Evolutionary conservation across 2,797 vertebrate genomes (phyloP), one percentile per base, ranked within the genome.

Genomic region (Parambassis ranga): DNA sequence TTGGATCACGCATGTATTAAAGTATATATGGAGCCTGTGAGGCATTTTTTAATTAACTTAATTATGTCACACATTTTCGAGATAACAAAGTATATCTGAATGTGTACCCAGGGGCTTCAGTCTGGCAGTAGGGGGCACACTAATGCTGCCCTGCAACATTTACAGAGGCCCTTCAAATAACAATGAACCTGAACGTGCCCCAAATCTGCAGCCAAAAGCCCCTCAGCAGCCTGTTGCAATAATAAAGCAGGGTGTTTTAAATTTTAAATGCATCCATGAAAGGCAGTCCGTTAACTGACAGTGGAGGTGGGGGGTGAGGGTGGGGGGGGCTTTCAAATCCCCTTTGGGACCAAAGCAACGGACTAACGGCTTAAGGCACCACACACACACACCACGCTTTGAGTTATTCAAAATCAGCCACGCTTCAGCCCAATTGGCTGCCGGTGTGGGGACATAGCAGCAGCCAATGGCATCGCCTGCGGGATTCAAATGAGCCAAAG

Each of bases 221-320:
- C 66, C 71, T 72, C 1, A 47, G 69, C 75, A 49, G 36, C 36
- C 82, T n/a, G 53, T 44, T 48, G 73, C 44, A 61, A 42, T 24
- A 28, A 50, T 56, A 73, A 32, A 27, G 23, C 4, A 5, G 33
- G 31, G 67, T 43, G 71, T 71, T 91, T 89, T 86, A 88, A 86
- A 78, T 75, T 82, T 86, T 75, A 89, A 90, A 91, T 76, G 67
- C 30, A 72, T n/a, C 64, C 56, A 15, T 83, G 81, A 82, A 77
- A 75, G 63, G 63, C 18, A 1, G 53, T 49, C 73, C 51, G 52
- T 81, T 79, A 73, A 64, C 72, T 56, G 71, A 64, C 62, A 72
- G n/a, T n/a, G n/a, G n/a, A n/a, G n/a, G n/a, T n/a, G n/a, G n/a
- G n/a, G n/a, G n/a, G n/a, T n/a, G n/a, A n/a, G n/a, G n/a, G n/a